Evolutionary conservation across 2,113 vertebrate species (phyloP).

Genomic region (Lamprotornis superbus): DNA sequence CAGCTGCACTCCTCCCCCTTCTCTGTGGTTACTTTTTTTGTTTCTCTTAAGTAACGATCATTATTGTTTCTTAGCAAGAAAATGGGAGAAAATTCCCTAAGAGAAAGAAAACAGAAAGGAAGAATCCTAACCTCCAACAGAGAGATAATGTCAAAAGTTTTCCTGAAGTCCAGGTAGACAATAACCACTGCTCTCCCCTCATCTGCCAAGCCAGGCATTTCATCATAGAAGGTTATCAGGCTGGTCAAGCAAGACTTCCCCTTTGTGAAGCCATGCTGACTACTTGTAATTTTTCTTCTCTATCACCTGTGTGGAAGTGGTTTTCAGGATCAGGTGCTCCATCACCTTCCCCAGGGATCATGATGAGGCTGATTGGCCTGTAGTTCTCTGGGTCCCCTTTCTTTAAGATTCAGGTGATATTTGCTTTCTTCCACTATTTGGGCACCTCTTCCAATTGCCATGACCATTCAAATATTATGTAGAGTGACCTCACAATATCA

Average conservation of each 20-base stretch:
- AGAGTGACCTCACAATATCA: background rate
- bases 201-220: background rate
- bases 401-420: background rate
- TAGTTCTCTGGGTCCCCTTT: background rate
- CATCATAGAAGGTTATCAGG: background rate
- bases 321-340: background rate
- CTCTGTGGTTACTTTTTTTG: background rate
- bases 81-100: background rate
- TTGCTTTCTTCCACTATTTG: background rate
- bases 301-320: background rate
- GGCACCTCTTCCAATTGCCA: background rate
- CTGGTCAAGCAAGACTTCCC: background rate
- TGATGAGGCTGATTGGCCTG: background rate
- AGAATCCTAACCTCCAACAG: background rate
- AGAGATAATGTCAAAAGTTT: background rate
- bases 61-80: background rate
- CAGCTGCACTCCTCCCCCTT: background rate
- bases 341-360: background rate
- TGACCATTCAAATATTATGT: background rate
- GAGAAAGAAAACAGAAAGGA: background rate
- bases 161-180: background rate
- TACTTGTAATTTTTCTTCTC: background rate
- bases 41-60: background rate
- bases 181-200: background rate
- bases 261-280: background rate